These are phyloP conservation scores for Acanthopleura granulata DNA, from an alignment of 2,888 invertebrate genomes.

Conservation along the genomic window DNA sequence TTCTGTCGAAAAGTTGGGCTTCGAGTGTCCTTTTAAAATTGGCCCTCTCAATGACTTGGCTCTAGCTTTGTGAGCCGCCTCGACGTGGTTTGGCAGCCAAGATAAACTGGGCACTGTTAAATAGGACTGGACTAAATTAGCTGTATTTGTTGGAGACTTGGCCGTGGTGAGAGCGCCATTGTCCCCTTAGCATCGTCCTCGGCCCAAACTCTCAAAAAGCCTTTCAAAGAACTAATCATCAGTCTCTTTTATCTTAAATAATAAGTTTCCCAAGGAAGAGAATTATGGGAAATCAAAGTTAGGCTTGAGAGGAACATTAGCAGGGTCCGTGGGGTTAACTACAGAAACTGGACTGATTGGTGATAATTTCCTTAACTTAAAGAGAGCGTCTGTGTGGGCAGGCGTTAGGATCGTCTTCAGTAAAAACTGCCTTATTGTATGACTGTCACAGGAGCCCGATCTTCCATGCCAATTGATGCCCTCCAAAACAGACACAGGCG, in stretches of 20 bases:
- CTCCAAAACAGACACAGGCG: neutral
- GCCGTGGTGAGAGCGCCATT: slow-evolving; percentile 9
- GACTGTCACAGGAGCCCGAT: neutral
- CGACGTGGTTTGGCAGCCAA: neutral
- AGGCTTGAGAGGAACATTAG: slow-evolving; percentile 7
- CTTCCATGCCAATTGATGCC: neutral
- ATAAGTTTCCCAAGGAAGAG: slow-evolving; percentile 2
- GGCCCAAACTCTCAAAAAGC: neutral
- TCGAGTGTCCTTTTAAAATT: slow-evolving; percentile 15
- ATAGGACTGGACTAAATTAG: slow-evolving; percentile 15
- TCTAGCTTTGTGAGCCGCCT: neutral
- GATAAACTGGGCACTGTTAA: slow-evolving; percentile 5
- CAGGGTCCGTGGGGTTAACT: neutral
- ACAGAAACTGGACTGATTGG: neutral
- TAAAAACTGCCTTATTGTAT: neutral
- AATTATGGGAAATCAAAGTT: neutral
- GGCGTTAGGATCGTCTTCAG: neutral
- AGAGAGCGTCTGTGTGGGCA: neutral
- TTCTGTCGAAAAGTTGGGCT: too few relatives aligned
- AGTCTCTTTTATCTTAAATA: neutral
- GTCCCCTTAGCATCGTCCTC: neutral
- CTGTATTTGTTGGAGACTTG: slow-evolving; percentile 6
- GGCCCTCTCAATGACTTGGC: slow-evolving; percentile 14
- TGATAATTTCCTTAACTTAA: neutral
- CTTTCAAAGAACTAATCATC: slow-evolving; percentile 13